Base-by-base conservation (phyloP, 1,140 invertebrate genomes). In the Ceratina australensis region DNA sequence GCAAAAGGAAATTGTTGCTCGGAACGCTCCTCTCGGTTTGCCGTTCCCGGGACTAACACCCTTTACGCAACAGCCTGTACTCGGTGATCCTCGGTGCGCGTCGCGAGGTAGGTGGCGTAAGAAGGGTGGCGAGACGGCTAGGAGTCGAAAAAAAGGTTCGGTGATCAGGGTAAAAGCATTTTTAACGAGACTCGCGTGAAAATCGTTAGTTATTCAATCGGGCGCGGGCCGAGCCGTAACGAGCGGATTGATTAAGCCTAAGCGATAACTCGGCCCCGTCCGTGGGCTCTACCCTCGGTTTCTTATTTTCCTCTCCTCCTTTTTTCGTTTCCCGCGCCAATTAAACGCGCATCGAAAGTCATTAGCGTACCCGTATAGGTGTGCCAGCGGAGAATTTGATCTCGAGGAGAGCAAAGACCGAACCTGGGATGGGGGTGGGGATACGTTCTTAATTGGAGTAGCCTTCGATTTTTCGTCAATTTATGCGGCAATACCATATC, bases 191-290 rank as follows among this genome's bases (percentile, higher is more conserved):
- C 80, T 71, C 72, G 78, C 78, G 72, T 56, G 63, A 78, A 85
- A 83, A 83, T 83, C 84, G 78, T 86, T 83, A 79, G 84, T 86
- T 85, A 86, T 82, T 85, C 84, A 79, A 85, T 86, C 84, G 80
- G 69, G 49, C 68, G 66, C 57, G 65, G 50, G 65, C 49, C 50
- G 24, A 42, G 47, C 83, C 72, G 50, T 88, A 88, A 87, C 84
- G 87, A 87, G 87, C 75, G 80, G 82, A 85, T 87, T 87, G 86
- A 87, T 87, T 83, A 80, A 85, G 83, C 78, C 74, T 85, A 86
- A 86, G 65, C 84, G 76, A 72, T 67, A 42, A 57, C 66, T 72
- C 66, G 64, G 26, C 50, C 28, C 75, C 49, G 59, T 49, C 68
- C 75, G 59, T 64, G 13, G 5, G 33, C 33, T 61, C 52, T 59